Evolutionary conservation across 2,797 vertebrate genomes (phyloP).

Genomic region (Ptychobarbus kaznakovi): DNA sequence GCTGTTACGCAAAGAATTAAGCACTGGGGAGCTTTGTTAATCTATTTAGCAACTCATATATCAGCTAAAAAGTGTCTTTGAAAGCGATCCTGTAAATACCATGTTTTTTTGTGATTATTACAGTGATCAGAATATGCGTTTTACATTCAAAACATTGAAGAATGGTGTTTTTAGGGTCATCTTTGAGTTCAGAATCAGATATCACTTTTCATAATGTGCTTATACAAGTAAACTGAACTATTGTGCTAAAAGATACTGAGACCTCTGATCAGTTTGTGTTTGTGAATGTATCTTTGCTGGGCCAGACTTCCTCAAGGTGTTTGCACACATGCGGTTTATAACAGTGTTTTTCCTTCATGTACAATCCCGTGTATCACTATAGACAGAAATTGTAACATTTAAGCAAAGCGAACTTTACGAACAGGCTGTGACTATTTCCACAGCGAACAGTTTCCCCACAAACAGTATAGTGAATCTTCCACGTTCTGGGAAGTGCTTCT

Average conservation of each 20-base stretch:
- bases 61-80: background rate
- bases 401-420: constrained; percentile 5
- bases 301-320: constrained; percentile 6
- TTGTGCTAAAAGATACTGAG: constrained; percentile 10
- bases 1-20: constrained; percentile 29
- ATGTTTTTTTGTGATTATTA: constrained; percentile 14
- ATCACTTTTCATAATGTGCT: background rate
- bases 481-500: constrained; percentile 22
- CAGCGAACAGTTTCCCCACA: background rate
- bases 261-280: constrained; percentile 1
- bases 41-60: background rate
- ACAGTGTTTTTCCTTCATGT: background rate
- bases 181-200: background rate
- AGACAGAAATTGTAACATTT: constrained; percentile 19
- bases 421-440: constrained; percentile 23
- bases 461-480: constrained; percentile 32
- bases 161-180: constrained; percentile 23
- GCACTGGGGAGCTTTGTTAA: background rate
- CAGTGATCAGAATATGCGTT: background rate
- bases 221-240: constrained; percentile 6
- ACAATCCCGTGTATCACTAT: constrained; percentile 15
- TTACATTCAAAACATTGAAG: constrained; percentile 8
- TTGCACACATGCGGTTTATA: constrained; percentile 14
- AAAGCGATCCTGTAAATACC: constrained; percentile 15
- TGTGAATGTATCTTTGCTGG: constrained; percentile 27